These are phyloP conservation scores for Sciaenops ocellatus DNA, from an alignment of 2,797 vertebrate genomes.

Conservation along the genomic window DNA sequence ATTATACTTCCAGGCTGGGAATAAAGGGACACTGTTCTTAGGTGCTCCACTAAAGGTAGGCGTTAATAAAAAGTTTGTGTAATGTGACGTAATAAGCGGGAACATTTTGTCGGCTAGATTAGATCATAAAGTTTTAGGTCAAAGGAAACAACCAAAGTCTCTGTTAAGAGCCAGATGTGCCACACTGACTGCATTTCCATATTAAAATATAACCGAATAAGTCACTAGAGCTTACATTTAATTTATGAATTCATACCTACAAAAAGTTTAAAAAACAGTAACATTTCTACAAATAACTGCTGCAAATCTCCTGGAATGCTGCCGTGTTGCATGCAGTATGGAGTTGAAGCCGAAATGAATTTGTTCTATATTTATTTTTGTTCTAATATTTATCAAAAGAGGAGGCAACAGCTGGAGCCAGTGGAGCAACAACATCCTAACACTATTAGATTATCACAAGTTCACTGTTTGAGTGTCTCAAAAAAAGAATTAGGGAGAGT, in stretches of 20 bases:
- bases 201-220: slow-evolving; percentile 1
- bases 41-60: slow-evolving; percentile 15
- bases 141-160: slow-evolving; percentile 17
- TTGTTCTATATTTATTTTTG: slow-evolving; percentile 25
- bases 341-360: slow-evolving; percentile 2
- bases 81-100: slow-evolving; percentile 18
- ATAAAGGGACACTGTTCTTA: slow-evolving; percentile 43
- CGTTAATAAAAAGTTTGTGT: slow-evolving; percentile 20
- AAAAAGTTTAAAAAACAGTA: background rate
- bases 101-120: slow-evolving; percentile 20
- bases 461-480: slow-evolving; percentile 46
- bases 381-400: slow-evolving; percentile 35
- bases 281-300: background rate
- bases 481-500: slow-evolving; percentile 16
- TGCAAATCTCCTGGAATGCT: slow-evolving; percentile 1
- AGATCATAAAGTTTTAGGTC: slow-evolving; percentile 33
- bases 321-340: background rate
- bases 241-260: background rate
- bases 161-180: slow-evolving; percentile 19
- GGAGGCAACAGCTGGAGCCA: slow-evolving; percentile 32
- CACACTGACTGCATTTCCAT: slow-evolving; percentile 12
- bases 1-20: background rate
- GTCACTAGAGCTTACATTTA: background rate
- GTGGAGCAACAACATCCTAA: slow-evolving; percentile 29
- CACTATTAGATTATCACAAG: slow-evolving; percentile 24